Conservation (phyloP, 2,888 invertebrate genomes). For the Mongoloraphidia duomilia region DNA sequence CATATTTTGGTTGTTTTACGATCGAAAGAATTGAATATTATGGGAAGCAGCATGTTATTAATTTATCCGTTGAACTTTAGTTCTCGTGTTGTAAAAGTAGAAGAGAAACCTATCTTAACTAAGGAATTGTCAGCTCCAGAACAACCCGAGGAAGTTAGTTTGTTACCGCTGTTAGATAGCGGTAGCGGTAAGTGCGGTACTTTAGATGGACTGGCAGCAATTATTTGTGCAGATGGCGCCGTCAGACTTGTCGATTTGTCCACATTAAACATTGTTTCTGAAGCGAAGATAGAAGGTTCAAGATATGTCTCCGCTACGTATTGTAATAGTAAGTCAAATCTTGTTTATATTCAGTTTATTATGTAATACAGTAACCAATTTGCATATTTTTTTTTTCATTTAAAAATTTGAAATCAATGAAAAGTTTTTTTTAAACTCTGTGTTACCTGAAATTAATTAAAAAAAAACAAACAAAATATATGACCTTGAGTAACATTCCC, state of each 20-base stretch:
- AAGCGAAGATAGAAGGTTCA: slow-evolving; percentile 50
- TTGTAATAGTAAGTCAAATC: slow-evolving; percentile 53
- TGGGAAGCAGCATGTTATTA: slow-evolving; percentile 32
- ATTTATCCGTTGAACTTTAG: slow-evolving; percentile 39
- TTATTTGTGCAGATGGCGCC: slow-evolving; percentile 61
- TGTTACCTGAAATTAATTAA: too few species aligned
- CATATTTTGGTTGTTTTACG: slow-evolving; percentile 48
- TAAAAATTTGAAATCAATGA: too few species aligned
- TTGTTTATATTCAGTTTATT: too few species aligned
- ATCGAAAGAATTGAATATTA: slow-evolving; percentile 16
- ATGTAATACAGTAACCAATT: neutral
- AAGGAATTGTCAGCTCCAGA: slow-evolving; percentile 48
- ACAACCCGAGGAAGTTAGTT: slow-evolving; percentile 52
- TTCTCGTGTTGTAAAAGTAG: slow-evolving; percentile 33
- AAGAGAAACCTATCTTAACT: slow-evolving; percentile 43
- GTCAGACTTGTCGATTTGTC: slow-evolving; percentile 57
- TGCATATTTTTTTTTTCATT: too few species aligned
- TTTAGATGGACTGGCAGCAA: slow-evolving; percentile 47
- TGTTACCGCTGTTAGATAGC: slow-evolving; percentile 42
- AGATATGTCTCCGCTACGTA: slow-evolving; percentile 72
- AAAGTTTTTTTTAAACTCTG: too few species aligned
- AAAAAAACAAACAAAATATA: too few species aligned
- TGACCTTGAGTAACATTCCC: too few species aligned
- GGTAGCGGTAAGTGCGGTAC: neutral
- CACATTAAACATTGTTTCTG: slow-evolving; percentile 52